Evolutionary conservation across 2,113 vertebrate species (phyloP).

Genomic region (Uropsilus gracilis): DNA sequence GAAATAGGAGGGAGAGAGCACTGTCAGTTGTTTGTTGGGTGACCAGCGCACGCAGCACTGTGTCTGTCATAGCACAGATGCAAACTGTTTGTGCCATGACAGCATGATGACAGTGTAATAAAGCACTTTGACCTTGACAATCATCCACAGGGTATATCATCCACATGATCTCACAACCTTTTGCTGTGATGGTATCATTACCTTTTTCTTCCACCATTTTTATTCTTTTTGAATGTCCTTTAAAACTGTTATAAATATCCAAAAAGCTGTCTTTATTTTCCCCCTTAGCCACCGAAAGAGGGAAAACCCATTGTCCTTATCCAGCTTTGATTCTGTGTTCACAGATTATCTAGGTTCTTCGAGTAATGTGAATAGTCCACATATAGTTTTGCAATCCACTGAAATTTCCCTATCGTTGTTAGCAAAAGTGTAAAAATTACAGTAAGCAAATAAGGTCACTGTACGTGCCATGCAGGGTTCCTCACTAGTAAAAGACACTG

Average conservation of each 20-base stretch:
- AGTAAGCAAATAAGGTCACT: not conserved
- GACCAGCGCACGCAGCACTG: not conserved
- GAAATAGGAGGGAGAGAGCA: accelerated
- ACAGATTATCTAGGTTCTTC: not conserved
- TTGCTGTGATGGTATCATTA: no score
- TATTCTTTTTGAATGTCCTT: not conserved
- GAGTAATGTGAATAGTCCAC: not conserved
- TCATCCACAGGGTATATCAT: not conserved
- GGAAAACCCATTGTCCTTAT: not conserved
- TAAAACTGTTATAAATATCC: not conserved
- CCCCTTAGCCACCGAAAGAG: not conserved
- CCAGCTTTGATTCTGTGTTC: not conserved
- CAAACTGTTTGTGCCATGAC: not conserved
- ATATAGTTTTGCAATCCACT: not conserved
- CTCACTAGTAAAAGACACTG: not conserved
- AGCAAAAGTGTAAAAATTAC: not conserved
- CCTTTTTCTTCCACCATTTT: not conserved
- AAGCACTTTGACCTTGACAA: not conserved
- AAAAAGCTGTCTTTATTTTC: not conserved
- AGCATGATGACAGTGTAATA: not conserved
- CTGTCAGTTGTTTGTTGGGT: not conserved
- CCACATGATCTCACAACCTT: not conserved
- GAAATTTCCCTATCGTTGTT: not conserved
- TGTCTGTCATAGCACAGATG: not conserved
- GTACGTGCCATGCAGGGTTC: not conserved